Conservation (phyloP, 2,888 invertebrate species). For the Schrankia costaestrigalis region DNA sequence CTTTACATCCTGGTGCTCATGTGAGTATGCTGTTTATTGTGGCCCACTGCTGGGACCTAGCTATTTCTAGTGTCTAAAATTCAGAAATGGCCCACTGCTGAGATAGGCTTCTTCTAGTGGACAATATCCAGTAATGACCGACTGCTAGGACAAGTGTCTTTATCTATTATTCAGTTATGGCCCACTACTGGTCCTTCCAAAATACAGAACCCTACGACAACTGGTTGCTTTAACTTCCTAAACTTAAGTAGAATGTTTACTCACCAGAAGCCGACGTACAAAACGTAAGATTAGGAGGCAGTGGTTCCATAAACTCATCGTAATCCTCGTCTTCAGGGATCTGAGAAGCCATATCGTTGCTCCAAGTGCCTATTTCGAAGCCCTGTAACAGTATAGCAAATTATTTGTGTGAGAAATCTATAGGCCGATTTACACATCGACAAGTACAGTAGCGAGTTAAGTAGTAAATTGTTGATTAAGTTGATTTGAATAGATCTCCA, state of each 20-base stretch:
- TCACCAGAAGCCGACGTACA: conserved; percentile 77
- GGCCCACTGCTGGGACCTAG: neutral
- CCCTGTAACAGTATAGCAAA: conserved; percentile 73
- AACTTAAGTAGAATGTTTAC: too few relatives aligned
- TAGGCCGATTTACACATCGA: neutral
- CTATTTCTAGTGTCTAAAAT: too few relatives aligned
- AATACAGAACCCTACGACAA: too few relatives aligned
- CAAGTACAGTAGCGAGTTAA: neutral
- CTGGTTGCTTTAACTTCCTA: too few relatives aligned
- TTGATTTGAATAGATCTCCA: too few relatives aligned
- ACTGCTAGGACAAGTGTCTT: too few relatives aligned
- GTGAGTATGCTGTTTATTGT: conserved; percentile 12
- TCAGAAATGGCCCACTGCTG: too few relatives aligned
- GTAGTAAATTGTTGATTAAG: neutral
- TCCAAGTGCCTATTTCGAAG: conserved; percentile 95
- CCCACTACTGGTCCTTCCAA: too few relatives aligned
- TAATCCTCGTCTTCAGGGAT: conserved; percentile 62
- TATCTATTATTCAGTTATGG: too few relatives aligned
- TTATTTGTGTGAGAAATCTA: neutral
- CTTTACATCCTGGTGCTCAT: conserved; percentile 40
- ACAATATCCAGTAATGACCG: too few relatives aligned
- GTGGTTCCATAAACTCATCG: conserved; percentile 72
- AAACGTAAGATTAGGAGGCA: conserved; percentile 84
- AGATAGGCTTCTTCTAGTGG: too few relatives aligned
- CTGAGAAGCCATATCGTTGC: conserved; percentile 91